Base-by-base conservation (phyloP, 2,888 invertebrate species). In the Philereme vetulata region DNA sequence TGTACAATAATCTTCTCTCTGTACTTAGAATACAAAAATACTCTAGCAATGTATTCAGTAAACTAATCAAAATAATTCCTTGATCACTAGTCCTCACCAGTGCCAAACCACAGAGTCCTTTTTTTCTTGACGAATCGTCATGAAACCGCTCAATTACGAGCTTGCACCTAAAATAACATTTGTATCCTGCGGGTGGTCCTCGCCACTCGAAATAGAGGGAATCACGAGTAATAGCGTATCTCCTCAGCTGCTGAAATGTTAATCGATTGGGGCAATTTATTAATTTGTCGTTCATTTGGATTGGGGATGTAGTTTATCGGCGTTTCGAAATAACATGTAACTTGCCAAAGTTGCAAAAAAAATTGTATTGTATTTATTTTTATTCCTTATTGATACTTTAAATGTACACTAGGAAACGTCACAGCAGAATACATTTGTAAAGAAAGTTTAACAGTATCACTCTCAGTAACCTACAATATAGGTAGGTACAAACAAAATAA, bases 81-180 rank as follows among this genome's bases (percentile, higher is more conserved):
- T 21, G 21, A 21, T 21, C 21, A 21, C 21, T 8, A 3, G 36
- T 36, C 5, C 8, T 36, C 3, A 36, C 36, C 36, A 8, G 8
- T n/a, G 42, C 44, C 21, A 3, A 44, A 44, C 11, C 44, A 44
- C 6, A 21, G 6, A 44, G 44, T 46, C 48, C 40, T 43, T 36
- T 58, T 53, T 48, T 83, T 85, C 85, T 80, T 75, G 71, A 67
- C 72, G 83, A 82, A 74, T 75, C 84, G 80, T 77, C 80, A 83
- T 77, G 82, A 84, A 82, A 90, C 88, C 81, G 81, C 89, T 91
- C 89, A 90, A 91, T 91, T 90, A 90, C 85, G 79, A 73, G 78
- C 81, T 45, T 55, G 80, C 78, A 81, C 87, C 89, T 88, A 88
- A 90, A 90, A 90, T 91, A 91, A 88, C 89, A 85, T 51, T 35